Percentiles rank a stretch among this genome's conserved stretches.
Conservation (phyloP, 2,113 vertebrate species). For the Beaufortia kweichowensis region DNA sequence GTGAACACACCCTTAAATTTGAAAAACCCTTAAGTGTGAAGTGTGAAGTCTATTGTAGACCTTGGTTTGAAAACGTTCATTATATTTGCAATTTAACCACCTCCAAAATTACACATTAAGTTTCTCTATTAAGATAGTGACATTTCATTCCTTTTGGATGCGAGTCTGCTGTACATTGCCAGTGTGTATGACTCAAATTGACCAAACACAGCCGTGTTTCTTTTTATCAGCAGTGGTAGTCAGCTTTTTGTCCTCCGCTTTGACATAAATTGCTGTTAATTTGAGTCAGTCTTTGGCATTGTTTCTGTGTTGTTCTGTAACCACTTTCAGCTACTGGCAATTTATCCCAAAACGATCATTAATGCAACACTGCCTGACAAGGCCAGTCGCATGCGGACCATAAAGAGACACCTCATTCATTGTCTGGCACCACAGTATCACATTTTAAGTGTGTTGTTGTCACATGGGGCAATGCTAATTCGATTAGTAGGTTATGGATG, state of each 20-base stretch:
- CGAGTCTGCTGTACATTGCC: neutral
- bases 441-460: neutral
- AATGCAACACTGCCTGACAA: neutral
- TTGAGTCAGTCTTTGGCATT: neutral
- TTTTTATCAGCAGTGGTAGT: conserved; percentile 1
- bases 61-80: too few relatives aligned
- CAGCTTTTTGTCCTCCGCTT: neutral
- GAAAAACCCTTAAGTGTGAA: too few relatives aligned
- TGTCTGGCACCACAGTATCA: neutral
- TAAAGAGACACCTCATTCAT: conserved; percentile 23
- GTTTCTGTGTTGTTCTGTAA: conserved; percentile 18
- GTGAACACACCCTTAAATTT: too few relatives aligned
- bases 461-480: neutral
- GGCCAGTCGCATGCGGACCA: neutral
- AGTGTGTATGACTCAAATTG: neutral
- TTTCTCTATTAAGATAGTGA: neutral
- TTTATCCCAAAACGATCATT: neutral
- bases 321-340: conserved; percentile 10
- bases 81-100: too few relatives aligned
- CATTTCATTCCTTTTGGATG: neutral
- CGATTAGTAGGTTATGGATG: neutral
- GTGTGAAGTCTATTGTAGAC: too few relatives aligned
- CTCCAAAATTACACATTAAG: neutral
- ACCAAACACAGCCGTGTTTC: neutral
- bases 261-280: conserved; percentile 21